These are phyloP conservation scores for Apamea anceps DNA, from an alignment of 2,888 invertebrate species.

Conservation along the genomic window DNA sequence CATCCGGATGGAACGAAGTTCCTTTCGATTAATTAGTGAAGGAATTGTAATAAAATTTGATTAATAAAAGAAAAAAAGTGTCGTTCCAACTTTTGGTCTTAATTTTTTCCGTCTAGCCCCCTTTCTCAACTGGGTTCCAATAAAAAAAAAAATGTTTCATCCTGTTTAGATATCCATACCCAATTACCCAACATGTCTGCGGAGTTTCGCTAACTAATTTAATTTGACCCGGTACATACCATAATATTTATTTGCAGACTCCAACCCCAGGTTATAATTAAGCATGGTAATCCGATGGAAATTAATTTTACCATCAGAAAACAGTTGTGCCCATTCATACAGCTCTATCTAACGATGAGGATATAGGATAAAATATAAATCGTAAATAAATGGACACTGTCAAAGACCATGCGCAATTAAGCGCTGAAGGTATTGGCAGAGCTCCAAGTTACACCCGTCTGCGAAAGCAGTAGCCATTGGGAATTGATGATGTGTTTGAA, in stretches of 20 bases:
- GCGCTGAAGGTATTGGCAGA: slow-evolving; percentile 34
- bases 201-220: neutral
- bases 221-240: neutral
- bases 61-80: too few species aligned
- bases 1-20: too few species aligned
- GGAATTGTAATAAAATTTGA: too few species aligned
- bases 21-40: too few species aligned
- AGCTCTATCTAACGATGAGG: neutral
- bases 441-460: slow-evolving; percentile 51
- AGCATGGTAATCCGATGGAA: neutral
- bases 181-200: neutral
- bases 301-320: neutral
- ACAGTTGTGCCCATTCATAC: neutral
- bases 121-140: too few species aligned
- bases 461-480: slow-evolving; percentile 1
- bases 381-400: slow-evolving; percentile 44
- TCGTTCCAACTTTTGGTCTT: too few species aligned
- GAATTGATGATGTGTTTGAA: slow-evolving; percentile 29
- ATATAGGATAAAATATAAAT: slow-evolving; percentile 7
- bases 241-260: neutral
- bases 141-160: too few species aligned
- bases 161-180: neutral
- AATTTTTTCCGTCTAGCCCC: too few species aligned
- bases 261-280: neutral
- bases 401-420: slow-evolving; percentile 37